A percentile compares a stretch with the other conserved stretches of the same genome.
Evolutionary conservation across 2,888 invertebrate genomes (phyloP).

Genomic region (Argyra leucocephala): DNA sequence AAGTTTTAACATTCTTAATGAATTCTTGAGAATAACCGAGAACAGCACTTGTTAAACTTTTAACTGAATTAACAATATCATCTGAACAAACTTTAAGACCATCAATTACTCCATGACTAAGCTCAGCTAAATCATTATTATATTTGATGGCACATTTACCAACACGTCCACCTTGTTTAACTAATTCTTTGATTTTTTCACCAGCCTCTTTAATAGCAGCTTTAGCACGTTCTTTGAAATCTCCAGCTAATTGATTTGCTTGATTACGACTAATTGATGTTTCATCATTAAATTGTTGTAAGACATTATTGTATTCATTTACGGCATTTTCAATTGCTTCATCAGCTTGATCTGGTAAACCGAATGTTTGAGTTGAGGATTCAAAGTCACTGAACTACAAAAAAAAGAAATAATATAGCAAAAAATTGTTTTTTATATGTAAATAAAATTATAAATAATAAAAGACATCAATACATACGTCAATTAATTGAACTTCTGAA

Average conservation of each 20-base stretch:
- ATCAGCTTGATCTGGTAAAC: neutral
- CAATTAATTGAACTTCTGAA: neutral
- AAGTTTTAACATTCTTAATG: neutral
- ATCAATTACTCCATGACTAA: neutral
- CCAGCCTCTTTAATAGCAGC: neutral
- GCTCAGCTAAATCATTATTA: neutral
- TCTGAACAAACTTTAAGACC: neutral
- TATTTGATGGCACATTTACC: neutral
- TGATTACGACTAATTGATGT: neutral
- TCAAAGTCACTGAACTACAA: neutral
- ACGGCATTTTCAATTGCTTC: neutral
- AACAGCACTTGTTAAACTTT: neutral
- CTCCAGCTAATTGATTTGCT: neutral
- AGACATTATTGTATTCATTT: neutral
- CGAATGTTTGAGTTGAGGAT: neutral
- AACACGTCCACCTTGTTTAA: neutral
- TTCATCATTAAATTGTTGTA: constrained; percentile 2
- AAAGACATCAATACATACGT: neutral
- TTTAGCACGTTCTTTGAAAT: neutral
- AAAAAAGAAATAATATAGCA: too few species aligned
- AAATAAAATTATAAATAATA: neutral
- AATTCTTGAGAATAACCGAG: neutral
- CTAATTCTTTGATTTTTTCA: neutral
- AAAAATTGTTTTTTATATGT: too few species aligned
- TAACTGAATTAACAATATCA: neutral